Conservation (phyloP, 1,140 invertebrate genomes). For the Cyclargus thomasi region DNA sequence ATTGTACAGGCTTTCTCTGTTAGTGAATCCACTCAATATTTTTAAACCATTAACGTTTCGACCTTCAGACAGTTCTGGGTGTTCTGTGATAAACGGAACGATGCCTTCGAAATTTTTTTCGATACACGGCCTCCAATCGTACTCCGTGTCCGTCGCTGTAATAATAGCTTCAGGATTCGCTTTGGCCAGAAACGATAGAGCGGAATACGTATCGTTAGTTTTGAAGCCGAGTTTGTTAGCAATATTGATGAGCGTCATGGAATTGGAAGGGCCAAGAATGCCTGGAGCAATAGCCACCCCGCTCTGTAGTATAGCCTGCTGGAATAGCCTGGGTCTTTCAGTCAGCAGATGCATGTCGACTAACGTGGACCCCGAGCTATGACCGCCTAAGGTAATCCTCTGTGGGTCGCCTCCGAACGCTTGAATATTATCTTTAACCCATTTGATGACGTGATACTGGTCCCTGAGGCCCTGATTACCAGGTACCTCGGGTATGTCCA, state of each 20-base stretch:
- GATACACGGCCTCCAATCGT: slow-evolving; percentile 22
- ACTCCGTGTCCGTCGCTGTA: neutral
- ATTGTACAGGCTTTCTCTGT: neutral
- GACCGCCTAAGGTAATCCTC: slow-evolving; percentile 79
- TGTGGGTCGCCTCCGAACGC: slow-evolving; percentile 82
- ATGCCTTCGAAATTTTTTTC: slow-evolving; percentile 30
- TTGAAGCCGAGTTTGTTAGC: slow-evolving; percentile 27
- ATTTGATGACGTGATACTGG: slow-evolving; percentile 79
- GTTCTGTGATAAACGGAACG: slow-evolving; percentile 23
- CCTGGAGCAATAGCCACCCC: slow-evolving; percentile 14
- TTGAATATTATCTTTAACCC: slow-evolving; percentile 79
- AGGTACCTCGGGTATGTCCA: slow-evolving; percentile 78
- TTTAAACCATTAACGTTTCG: neutral
- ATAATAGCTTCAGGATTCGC: slow-evolving; percentile 24
- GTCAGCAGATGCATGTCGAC: slow-evolving; percentile 34
- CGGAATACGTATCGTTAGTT: slow-evolving; percentile 25
- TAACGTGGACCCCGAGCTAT: slow-evolving; percentile 77
- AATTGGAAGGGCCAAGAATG: slow-evolving; percentile 13
- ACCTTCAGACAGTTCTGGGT: slow-evolving; percentile 15
- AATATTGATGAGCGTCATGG: slow-evolving; percentile 22
- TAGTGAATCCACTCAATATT: neutral
- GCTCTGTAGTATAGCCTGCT: slow-evolving; percentile 38
- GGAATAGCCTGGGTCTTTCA: slow-evolving; percentile 29
- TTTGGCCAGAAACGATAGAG: slow-evolving; percentile 26
- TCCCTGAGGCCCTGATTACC: slow-evolving; percentile 84